Evolutionary conservation across 2,888 invertebrate genomes (phyloP), one percentile per base, ranked within the genome.

Genomic region (Meteorus colon): DNA sequence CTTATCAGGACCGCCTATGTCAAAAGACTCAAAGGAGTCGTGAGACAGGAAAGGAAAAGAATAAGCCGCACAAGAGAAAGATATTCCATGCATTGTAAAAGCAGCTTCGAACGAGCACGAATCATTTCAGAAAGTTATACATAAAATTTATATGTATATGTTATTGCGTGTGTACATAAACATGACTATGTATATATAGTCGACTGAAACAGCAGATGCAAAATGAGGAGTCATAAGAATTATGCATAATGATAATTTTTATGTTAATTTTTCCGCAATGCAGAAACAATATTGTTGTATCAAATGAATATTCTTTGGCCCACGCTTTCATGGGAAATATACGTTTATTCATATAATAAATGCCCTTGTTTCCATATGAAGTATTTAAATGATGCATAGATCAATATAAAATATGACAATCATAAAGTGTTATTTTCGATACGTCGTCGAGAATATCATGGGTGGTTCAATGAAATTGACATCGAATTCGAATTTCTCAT

Each of bases 21-120:
- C 60, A 45, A 76, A 59, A 55, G 65, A 55, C 65, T 73, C 67
- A 76, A 76, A 73, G 48, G 63, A 62, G 67, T 72, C 76, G 65
- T 67, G 75, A 74, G 74, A 74, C 63, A 66, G 65, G 69, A 73
- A 67, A 75, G 69, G 48, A 10, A 55, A 66, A 41, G 19, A 41
- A 34, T 55, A 73, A 69, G 55, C 72, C 73, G 60, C 63, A 55
- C 19, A 29, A 74, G 77, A 76, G 81, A 77, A 77, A 78, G 81
- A 74, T 81, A 80, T 81, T 81, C 82, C 79, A 85, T 84, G 83
- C 85, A 84, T 85, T 85, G 84, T 84, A 84, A 84, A 84, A 80
- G 75, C 81, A 74, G 77, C 77, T 80, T 79, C 75, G 77, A 79
- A 80, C 72, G 76, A 74, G 77, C 78, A 79, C 79, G 81, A 83